Percentiles rank a stretch among this genome's conserved stretches.
phyloP scores from a whole-genome alignment of 2,888 invertebrate genomes.

The Protonemura montana region DNA sequence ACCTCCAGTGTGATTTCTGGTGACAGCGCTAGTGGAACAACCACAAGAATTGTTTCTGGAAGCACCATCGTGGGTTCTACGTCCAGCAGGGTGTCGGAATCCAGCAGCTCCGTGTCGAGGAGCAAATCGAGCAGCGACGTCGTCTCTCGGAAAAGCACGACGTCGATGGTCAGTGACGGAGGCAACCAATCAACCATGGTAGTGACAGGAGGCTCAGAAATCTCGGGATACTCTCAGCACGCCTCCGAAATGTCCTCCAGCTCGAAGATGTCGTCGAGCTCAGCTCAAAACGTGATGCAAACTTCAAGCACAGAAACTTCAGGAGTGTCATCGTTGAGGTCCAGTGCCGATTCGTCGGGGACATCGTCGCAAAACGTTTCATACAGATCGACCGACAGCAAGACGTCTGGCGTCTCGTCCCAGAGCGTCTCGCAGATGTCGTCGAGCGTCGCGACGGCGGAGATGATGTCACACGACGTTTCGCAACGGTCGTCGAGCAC shows the following conservation, averaged over 20 bases:
- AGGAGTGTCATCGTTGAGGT: background rate
- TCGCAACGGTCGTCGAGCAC: background rate
- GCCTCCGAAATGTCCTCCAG: background rate
- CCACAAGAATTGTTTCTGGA: background rate
- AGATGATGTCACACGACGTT: background rate
- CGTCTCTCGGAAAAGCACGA: constrained; percentile 1
- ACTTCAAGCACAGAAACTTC: background rate
- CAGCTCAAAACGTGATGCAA: background rate
- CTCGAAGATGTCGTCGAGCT: background rate
- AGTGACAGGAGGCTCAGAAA: background rate
- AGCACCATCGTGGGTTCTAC: constrained; percentile 2
- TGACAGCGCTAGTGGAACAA: background rate
- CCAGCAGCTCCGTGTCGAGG: constrained; percentile 31
- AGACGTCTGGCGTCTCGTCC: background rate
- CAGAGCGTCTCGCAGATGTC: background rate
- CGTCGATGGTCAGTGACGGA: constrained; percentile 22
- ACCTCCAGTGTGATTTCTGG: constrained; percentile 3
- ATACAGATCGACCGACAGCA: background rate
- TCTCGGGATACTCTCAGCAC: background rate
- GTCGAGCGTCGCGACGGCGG: background rate
- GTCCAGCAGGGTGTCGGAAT: constrained; percentile 30
- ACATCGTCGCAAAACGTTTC: background rate
- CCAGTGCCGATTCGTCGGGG: background rate
- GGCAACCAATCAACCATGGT: background rate
- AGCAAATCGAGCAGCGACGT: constrained; percentile 40